Base-by-base conservation (phyloP, 2,888 invertebrate genomes). In the Caenorhabditis sp. region DNA sequence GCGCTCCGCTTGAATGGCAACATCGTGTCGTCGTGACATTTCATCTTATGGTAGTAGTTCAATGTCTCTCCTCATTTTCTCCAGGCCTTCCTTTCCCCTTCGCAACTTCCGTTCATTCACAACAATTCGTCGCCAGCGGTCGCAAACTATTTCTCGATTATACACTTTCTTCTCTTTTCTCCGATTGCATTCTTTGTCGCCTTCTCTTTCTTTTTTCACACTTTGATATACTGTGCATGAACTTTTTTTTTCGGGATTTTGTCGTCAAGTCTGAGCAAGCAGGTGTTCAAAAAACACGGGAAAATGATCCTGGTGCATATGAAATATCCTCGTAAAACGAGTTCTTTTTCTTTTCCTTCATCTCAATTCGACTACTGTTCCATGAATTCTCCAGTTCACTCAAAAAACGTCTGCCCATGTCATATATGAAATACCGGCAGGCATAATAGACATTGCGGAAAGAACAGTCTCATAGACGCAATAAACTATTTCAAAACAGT, bases 31-130 rank as follows among this genome's bases (percentile, higher is more conserved):
- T 63, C 62, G 62, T 72, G 62, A 63, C 72, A 62, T 63, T 72
- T 63, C 63, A 62, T 63, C 62, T 63, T 63, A 63, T 72, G 62
- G 62, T 72, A 58, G 63, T 72, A 72, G 72, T 72, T 63, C 72
- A 72, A 72, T 63, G 56, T 63, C 72, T 62, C 55, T 56, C 62
- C 72, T 48, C 48, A 58, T 56, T 72, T 58, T 73, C 46, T 73
- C 65, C 65, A 45, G 53, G 59, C 70, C 70, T 59, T 59, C 53
- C 52, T 53, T 43, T 65, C 68, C 59, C 46, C 62, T 71, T 62
- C n/a, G 62, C 61, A 71, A 73, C 73, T 73, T 73, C 73, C 73
- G 73, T 73, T 73, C 73, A 73, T 73, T 73, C 73, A 73, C 65
- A 73, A 59, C 73, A 73, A 73, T 73, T 73, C 72, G 63, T 71